Conservation (phyloP, 2,888 invertebrate genomes). For the Acleris laterana region DNA sequence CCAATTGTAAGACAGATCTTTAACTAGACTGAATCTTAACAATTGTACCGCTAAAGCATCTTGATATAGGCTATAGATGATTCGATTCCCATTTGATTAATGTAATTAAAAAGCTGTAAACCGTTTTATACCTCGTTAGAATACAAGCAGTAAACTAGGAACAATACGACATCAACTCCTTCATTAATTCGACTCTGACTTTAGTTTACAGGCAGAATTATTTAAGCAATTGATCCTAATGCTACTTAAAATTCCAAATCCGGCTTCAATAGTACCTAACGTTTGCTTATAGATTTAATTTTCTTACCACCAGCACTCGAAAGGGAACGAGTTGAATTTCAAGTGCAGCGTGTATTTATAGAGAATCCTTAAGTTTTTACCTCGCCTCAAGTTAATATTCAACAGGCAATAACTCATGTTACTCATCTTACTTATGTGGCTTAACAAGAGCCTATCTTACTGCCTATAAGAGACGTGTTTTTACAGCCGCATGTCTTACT, state of each 20-base stretch:
- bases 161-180: conserved; percentile 9
- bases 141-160: neutral
- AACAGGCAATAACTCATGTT: conserved; percentile 37
- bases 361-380: conserved; percentile 36
- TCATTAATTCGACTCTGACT: conserved; percentile 10
- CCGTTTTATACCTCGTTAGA: too few relatives aligned
- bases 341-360: conserved; percentile 35
- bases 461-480: conserved; percentile 23
- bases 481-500: conserved; percentile 6
- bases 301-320: conserved; percentile 24
- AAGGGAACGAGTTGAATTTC: conserved; percentile 32
- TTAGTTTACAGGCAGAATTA: conserved; percentile 15
- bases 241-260: conserved; percentile 30
- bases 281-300: conserved; percentile 24
- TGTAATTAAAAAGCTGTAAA: too few relatives aligned
- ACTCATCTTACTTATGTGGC: conserved; percentile 27
- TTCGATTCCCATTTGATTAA: too few relatives aligned
- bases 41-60: neutral
- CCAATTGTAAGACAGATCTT: neutral
- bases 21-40: neutral
- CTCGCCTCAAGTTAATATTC: conserved; percentile 33
- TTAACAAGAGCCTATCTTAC: conserved; percentile 16
- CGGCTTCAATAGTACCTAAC: conserved; percentile 28
- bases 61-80: too few relatives aligned
- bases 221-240: conserved; percentile 2